A percentile compares a stretch with the other conserved stretches of the same genome.
These are phyloP conservation scores for Amphipyra tragopoginis DNA, from an alignment of 2,888 invertebrate genomes.

Conservation along the genomic window DNA sequence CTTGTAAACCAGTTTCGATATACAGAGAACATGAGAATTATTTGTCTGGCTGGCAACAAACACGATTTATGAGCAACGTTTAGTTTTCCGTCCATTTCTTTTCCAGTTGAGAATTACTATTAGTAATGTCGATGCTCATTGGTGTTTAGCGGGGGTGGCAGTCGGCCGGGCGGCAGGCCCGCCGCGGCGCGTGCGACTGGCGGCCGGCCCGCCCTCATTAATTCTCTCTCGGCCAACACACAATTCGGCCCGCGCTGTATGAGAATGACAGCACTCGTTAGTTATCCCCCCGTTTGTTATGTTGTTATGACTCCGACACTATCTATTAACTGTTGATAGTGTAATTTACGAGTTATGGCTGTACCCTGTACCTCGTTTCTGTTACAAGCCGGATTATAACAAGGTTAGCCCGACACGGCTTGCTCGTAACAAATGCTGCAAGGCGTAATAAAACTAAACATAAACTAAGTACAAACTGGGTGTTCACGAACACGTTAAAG, in stretches of 20 bases:
- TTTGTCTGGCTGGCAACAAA: slow-evolving; percentile 26
- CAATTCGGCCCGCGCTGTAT: slow-evolving; percentile 72
- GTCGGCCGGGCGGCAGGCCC: slow-evolving; percentile 22
- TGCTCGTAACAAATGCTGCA: slow-evolving; percentile 63
- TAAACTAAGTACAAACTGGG: slow-evolving; percentile 74
- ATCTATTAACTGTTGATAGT: slow-evolving; percentile 73
- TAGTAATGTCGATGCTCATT: slow-evolving; percentile 55
- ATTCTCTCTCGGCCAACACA: slow-evolving; percentile 71
- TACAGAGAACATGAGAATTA: slow-evolving; percentile 8
- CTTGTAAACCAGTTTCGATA: slow-evolving; percentile 12
- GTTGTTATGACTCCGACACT: slow-evolving; percentile 75
- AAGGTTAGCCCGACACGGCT: slow-evolving; percentile 49
- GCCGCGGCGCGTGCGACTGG: slow-evolving; percentile 59
- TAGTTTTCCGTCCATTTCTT: slow-evolving; percentile 40
- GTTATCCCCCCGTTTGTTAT: slow-evolving; percentile 72
- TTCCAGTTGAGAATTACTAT: slow-evolving; percentile 48
- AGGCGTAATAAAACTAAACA: slow-evolving; percentile 73
- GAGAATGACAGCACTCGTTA: slow-evolving; percentile 81
- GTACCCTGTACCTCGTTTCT: slow-evolving; percentile 54
- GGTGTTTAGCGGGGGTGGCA: slow-evolving; percentile 53
- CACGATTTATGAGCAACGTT: slow-evolving; percentile 36
- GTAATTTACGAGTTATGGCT: slow-evolving; percentile 61
- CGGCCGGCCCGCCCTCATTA: slow-evolving; percentile 71
- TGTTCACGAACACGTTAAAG: slow-evolving; percentile 72
- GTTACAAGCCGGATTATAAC: slow-evolving; percentile 56